Conservation (phyloP, 2,888 invertebrate species). For the Macaria liturata region DNA sequence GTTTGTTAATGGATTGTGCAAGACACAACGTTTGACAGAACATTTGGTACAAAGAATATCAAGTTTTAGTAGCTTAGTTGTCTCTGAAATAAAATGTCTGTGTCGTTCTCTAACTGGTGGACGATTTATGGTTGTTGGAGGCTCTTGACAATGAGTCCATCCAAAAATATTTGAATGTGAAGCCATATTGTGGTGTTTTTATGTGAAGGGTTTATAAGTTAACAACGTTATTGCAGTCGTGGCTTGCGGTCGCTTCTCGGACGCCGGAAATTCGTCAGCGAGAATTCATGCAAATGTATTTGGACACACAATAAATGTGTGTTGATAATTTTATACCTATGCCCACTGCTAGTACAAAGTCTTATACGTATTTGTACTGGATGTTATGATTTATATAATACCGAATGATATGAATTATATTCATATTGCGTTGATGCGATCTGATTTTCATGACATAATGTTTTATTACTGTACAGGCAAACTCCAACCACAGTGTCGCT, state of each 20-base stretch:
- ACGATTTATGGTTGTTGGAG: constrained; percentile 72
- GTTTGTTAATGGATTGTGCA: no score
- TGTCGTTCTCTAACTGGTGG: constrained; percentile 60
- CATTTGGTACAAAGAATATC: no score
- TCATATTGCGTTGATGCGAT: no score
- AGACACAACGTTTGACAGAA: no score
- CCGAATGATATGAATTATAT: background rate
- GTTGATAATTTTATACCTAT: background rate
- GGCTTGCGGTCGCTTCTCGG: constrained; percentile 42
- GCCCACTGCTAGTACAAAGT: no score
- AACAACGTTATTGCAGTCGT: constrained; percentile 55
- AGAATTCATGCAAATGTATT: constrained; percentile 15
- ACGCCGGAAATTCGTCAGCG: constrained; percentile 25
- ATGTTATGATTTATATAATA: background rate
- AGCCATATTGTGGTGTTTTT: constrained; percentile 62
- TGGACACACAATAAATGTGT: constrained; percentile 16
- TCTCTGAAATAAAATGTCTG: background rate
- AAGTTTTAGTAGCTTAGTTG: no score
- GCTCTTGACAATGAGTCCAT: constrained; percentile 65
- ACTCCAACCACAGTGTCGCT: no score
- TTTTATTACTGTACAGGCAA: no score
- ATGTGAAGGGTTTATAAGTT: constrained; percentile 36
- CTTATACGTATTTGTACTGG: no score
- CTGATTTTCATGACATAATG: no score
- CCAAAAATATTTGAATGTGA: constrained; percentile 74